Percentiles rank a stretch among this genome's conserved stretches.
phyloP scores from a whole-genome alignment of 2,888 invertebrate species.

The Cryptosula pallasiana region DNA sequence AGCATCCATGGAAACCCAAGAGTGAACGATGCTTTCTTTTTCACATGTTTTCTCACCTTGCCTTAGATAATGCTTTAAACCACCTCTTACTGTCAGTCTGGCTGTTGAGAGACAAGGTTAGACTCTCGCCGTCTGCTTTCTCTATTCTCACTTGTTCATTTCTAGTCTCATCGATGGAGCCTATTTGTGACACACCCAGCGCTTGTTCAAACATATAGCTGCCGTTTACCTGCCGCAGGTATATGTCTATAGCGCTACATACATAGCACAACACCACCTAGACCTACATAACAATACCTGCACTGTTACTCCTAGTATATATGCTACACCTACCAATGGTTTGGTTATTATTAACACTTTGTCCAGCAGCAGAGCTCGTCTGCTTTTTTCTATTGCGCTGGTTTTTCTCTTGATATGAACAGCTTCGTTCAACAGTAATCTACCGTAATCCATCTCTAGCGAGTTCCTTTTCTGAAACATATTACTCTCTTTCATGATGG shows the following conservation, averaged over 20 bases:
- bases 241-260: too few relatives aligned
- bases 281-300: too few relatives aligned
- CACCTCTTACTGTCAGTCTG: neutral
- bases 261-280: too few relatives aligned
- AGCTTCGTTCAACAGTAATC: neutral
- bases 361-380: neutral
- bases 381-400: neutral
- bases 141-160: neutral
- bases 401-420: neutral
- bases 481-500: too few relatives aligned
- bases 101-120: neutral
- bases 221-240: neutral
- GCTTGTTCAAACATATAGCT: conserved; percentile 14
- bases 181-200: neutral
- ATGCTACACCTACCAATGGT: neutral
- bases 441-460: neutral
- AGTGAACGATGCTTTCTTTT: too few relatives aligned
- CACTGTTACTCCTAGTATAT: too few relatives aligned
- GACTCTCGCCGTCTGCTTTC: neutral
- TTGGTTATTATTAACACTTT: neutral
- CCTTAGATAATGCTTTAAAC: neutral
- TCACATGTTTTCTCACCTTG: neutral
- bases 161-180: neutral
- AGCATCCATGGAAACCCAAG: too few relatives aligned
- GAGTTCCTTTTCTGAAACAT: too few relatives aligned